phyloP scores from a whole-genome alignment of 2,113 vertebrate species.

The Elephantulus edwardii region DNA sequence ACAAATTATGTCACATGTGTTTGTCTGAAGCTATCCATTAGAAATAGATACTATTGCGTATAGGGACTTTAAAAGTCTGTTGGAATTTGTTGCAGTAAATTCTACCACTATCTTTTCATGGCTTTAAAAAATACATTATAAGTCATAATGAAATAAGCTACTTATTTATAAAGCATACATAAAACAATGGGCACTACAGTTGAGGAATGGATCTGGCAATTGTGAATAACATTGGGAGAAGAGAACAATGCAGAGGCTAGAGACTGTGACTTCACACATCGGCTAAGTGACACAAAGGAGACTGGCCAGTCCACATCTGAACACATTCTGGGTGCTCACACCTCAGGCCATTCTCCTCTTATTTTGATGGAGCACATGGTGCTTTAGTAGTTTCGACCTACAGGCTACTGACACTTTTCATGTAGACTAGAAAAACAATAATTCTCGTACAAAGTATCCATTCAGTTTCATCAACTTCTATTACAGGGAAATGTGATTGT shows the following conservation, averaged over 20 bases:
- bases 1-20: not conserved
- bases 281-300: not conserved
- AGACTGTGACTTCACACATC: not conserved
- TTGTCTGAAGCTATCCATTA: not conserved
- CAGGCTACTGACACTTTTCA: not conserved
- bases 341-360: too few species aligned
- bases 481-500: not conserved
- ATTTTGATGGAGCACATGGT: not conserved
- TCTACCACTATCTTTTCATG: not conserved
- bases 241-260: not conserved
- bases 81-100: not conserved
- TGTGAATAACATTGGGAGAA: not conserved
- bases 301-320: not conserved
- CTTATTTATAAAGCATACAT: not conserved
- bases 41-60: not conserved
- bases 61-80: not conserved
- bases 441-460: not conserved
- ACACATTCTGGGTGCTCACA: not conserved
- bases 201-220: not conserved
- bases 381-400: not conserved
- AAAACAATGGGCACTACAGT: not conserved
- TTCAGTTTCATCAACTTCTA: not conserved
- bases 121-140: conserved; percentile 15
- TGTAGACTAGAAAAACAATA: not conserved
- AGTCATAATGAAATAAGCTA: not conserved